Base-by-base conservation (phyloP, 1,140 invertebrate genomes). In the Lycorma delicatula region DNA sequence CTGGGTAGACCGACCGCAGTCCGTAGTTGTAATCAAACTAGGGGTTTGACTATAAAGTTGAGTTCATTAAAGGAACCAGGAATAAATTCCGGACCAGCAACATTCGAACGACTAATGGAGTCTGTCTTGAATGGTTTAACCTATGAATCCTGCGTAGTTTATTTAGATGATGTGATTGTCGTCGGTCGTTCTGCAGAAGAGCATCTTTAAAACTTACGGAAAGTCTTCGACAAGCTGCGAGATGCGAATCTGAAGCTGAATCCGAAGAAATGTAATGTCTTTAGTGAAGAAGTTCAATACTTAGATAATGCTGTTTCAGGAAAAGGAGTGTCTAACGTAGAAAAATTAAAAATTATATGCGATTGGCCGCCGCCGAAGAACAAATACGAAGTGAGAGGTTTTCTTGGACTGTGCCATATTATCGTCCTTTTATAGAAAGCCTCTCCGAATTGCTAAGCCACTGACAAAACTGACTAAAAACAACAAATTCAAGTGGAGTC, bases 31-130 rank as follows among this genome's bases (percentile, higher is more conserved):
- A n/a, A n/a, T n/a, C n/a, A n/a, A n/a, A n/a, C n/a, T n/a, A n/a
- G n/a, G n/a, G n/a, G n/a, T n/a, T n/a, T n/a, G n/a, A n/a, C n/a
- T n/a, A n/a, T n/a, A n/a, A n/a, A n/a, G n/a, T n/a, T n/a, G n/a
- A n/a, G n/a, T n/a, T n/a, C n/a, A n/a, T n/a, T n/a, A n/a, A n/a
- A n/a, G n/a, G n/a, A n/a, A n/a, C n/a, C n/a, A n/a, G n/a, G n/a
- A n/a, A n/a, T n/a, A n/a, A n/a, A n/a, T n/a, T n/a, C n/a, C n/a
- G n/a, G n/a, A n/a, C 73, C 72, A 0, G 61, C 67, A 0, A 72
- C 70, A 9, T 77, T 78, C 60, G 59, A 70, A 56, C 28, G 69
- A 25, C 54, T 70, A 3, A 72, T 77, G 59, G 66, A 77, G 41
- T 62, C 52, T 7, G 64, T 73, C 1, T 63, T 77, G 27, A 26